phyloP scores from a whole-genome alignment of 2,113 vertebrate species.

The Solenodon paradoxus region DNA sequence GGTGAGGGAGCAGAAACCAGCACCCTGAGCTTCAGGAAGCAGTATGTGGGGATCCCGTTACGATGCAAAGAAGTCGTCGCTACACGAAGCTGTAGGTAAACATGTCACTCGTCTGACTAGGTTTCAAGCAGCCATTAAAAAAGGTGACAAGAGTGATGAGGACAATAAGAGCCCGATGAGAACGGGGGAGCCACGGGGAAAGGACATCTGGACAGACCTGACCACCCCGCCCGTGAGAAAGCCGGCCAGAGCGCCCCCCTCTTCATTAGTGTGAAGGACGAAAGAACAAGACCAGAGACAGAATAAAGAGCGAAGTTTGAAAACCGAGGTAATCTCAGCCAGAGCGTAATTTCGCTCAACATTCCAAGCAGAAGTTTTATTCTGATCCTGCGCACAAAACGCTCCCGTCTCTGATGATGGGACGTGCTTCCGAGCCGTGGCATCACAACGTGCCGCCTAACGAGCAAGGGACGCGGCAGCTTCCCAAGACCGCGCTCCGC shows the following conservation, averaged over 20 bases:
- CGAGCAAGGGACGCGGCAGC: rapidly evolving
- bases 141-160: background rate
- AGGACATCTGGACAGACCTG: background rate
- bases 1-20: background rate
- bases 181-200: rapidly evolving
- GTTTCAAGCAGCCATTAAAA: background rate
- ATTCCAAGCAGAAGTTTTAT: background rate
- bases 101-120: rapidly evolving
- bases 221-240: background rate
- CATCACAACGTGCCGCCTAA: no score
- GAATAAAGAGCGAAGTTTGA: no score
- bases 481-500: background rate
- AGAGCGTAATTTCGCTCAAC: background rate
- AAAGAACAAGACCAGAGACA: background rate
- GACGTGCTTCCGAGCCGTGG: no score
- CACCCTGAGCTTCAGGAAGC: no score
- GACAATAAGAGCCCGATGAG: background rate
- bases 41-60: no score
- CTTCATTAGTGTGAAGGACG: background rate
- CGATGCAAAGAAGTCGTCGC: no score
- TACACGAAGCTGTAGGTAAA: no score
- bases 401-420: background rate
- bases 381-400: background rate
- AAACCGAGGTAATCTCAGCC: background rate
- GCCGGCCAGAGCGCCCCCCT: background rate